Evolutionary conservation across 2,797 vertebrate genomes (phyloP).

Genomic region (Alosa sapidissima): DNA sequence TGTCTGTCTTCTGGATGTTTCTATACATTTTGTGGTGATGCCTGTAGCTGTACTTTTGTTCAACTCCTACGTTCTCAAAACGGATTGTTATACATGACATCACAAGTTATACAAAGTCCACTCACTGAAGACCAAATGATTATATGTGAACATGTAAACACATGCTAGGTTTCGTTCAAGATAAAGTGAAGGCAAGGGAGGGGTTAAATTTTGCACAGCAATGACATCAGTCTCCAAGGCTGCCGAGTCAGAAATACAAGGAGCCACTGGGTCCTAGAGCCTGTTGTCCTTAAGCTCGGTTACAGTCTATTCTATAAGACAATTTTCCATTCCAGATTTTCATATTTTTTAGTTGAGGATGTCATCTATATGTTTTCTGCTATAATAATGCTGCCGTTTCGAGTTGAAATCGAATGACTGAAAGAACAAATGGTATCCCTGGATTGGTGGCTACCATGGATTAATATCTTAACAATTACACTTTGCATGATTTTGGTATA

Average conservation of each 20-base stretch:
- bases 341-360: background rate
- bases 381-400: background rate
- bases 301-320: background rate
- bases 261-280: constrained; percentile 2
- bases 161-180: background rate
- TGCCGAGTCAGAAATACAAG: constrained; percentile 19
- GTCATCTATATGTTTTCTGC: background rate
- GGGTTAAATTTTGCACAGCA: constrained; percentile 15
- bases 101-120: background rate
- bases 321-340: background rate
- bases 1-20: background rate
- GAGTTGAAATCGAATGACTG: background rate
- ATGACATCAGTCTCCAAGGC: constrained; percentile 7
- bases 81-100: background rate
- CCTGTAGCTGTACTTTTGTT: background rate
- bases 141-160: background rate
- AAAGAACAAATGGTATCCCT: background rate
- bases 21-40: background rate
- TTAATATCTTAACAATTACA: background rate
- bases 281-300: background rate
- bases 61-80: background rate
- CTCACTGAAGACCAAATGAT: background rate
- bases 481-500: background rate
- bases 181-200: background rate
- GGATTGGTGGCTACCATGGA: background rate